Conservation (phyloP, 2,888 invertebrate species). For the Galerucella nymphaeae region DNA sequence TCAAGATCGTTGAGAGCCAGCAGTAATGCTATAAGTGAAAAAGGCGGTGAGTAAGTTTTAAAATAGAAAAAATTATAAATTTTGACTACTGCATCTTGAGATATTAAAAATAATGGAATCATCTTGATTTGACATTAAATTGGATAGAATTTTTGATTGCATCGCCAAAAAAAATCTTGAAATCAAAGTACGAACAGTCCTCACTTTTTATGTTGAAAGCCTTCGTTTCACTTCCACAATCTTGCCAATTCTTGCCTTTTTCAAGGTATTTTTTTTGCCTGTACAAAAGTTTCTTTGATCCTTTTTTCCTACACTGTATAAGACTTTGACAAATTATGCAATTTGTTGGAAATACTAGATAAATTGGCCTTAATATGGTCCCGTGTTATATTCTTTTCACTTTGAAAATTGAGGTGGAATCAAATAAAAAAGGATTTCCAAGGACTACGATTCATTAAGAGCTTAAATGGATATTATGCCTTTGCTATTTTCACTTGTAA, state of each 20-base stretch:
- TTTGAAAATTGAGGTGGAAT: slow-evolving; percentile 12
- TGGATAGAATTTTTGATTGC: too few species aligned
- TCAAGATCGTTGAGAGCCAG: slow-evolving; percentile 65
- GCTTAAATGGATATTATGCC: background rate
- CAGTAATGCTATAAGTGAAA: slow-evolving; percentile 55
- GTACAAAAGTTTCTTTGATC: slow-evolving; percentile 10
- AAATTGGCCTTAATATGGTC: slow-evolving; percentile 4
- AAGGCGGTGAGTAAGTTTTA: slow-evolving; percentile 42
- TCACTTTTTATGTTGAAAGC: background rate
- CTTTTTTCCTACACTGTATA: background rate
- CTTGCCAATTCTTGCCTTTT: background rate
- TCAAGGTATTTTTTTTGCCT: background rate
- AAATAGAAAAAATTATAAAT: background rate
- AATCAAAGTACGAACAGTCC: too few species aligned
- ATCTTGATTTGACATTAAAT: too few species aligned
- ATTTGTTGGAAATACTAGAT: slow-evolving; percentile 2
- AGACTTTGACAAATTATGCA: slow-evolving; percentile 15
- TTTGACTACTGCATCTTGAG: background rate
- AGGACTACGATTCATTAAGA: background rate
- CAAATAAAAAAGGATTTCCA: background rate
- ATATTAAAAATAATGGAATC: too few species aligned
- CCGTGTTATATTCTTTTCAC: slow-evolving; percentile 5
- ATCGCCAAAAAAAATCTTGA: too few species aligned
- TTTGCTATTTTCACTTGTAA: too few species aligned
- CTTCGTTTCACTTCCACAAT: background rate